These are phyloP conservation scores for Podilymbus podiceps DNA, from an alignment of 2,113 vertebrate species.

Conservation along the genomic window DNA sequence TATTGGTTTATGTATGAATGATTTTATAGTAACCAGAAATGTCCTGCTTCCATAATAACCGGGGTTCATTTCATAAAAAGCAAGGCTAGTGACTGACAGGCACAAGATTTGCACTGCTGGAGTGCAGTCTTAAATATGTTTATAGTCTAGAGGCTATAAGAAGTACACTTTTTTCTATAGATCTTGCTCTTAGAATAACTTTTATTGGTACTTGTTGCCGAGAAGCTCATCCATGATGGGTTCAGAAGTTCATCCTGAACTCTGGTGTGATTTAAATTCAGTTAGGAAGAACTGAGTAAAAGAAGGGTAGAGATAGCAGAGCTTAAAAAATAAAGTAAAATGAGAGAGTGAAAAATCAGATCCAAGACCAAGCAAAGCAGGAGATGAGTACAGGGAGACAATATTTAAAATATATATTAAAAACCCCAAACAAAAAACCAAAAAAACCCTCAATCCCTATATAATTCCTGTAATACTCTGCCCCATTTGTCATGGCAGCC, in stretches of 20 bases:
- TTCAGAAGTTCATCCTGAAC: not conserved
- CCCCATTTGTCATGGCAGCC: not conserved
- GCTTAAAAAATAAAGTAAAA: not conserved
- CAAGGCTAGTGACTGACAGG: not conserved
- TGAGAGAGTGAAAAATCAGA: not conserved
- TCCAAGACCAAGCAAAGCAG: not conserved
- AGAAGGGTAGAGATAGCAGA: not conserved
- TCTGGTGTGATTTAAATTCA: not conserved
- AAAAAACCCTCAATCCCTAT: accelerated
- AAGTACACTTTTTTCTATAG: not conserved
- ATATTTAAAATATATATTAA: not conserved
- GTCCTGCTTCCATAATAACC: not conserved
- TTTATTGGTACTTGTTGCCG: not conserved
- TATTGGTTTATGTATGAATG: not conserved
- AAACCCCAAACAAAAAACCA: too few species aligned
- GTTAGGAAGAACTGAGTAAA: not conserved
- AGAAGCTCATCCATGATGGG: not conserved
- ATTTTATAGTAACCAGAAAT: not conserved
- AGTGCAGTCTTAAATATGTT: not conserved
- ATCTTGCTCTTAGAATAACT: not conserved
- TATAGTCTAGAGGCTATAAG: not conserved
- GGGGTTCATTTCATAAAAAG: not conserved
- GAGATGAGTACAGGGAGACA: not conserved
- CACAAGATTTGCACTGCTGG: not conserved
- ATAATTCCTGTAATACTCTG: not conserved